Evolutionary conservation across 2,888 invertebrate species (phyloP), one percentile per base, ranked within the genome.

Genomic region (Apamea anceps): DNA sequence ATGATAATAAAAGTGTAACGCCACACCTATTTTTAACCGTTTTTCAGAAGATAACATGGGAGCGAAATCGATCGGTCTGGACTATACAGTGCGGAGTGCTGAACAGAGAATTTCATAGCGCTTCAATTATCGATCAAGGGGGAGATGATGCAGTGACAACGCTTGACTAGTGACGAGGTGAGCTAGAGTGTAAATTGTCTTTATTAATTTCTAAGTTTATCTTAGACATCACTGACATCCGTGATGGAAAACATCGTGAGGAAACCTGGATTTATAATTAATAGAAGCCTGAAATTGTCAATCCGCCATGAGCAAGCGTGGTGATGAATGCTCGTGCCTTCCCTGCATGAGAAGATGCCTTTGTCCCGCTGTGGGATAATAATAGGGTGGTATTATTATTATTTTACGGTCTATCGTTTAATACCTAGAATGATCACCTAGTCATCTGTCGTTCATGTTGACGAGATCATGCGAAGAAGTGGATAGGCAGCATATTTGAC

Each of bases 1-100:
- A 77, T 86, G 73, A 84, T 84, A 60, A 74, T 76, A 72, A 74
- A 75, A 82, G 65, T 67, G n/a, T 84, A 45, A 85, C 60, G 42
- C 65, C 78, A 70, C 84, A 72, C 87, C 84, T 82, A 73, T 77
- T 82, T 72, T 83, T 66, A 75, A 82, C 77, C 45, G 73, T 86
- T 72, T 76, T 85, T 62, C 21, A 77, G 82, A 82, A 77, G 82
- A 82, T 82, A 82, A 65, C 51, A 57, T 67, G n/a, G 71, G 42
- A 85, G 32, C 42, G 32, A 85, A 82, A 72, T 72, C 62, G 85
- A 82, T 75, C 57, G 74, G 37, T 57, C 28, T 67, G 37, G 48
- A 48, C 63, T 42, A 75, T 32, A 80, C 45, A 37, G n/a, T 79
- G 37, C 32, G 42, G 37, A 48, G 37, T 79, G 32, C 51, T 65